These are phyloP conservation scores for Dreissena rostriformis DNA, from an alignment of 1,140 invertebrate species.

Conservation along the genomic window DNA sequence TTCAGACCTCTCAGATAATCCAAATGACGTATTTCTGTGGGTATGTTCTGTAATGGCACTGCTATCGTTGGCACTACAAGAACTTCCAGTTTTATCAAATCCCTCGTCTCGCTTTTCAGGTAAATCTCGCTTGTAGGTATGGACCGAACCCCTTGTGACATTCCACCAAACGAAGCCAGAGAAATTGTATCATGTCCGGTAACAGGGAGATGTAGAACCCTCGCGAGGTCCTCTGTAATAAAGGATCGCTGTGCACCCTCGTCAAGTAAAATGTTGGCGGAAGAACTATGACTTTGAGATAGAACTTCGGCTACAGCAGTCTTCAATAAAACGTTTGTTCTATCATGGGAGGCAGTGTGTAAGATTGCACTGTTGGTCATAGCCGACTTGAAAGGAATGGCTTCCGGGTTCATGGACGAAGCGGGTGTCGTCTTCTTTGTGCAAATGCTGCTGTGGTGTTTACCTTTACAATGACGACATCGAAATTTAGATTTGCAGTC, in stretches of 20 bases:
- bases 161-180: constrained; percentile 1
- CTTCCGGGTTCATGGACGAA: too few species aligned
- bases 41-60: too few species aligned
- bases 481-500: too few species aligned
- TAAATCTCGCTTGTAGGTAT: neutral
- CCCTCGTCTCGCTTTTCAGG: neutral
- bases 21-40: too few species aligned
- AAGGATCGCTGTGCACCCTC: constrained; percentile 12
- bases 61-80: neutral
- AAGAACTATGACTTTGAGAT: neutral
- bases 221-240: neutral
- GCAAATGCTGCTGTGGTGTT: too few species aligned
- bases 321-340: neutral
- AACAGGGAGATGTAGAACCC: neutral
- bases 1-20: neutral
- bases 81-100: neutral
- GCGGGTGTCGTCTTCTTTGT: too few species aligned
- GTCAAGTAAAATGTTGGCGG: constrained; percentile 9
- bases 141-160: neutral
- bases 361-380: neutral
- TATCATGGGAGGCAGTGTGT: neutral
- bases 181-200: neutral
- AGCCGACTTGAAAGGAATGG: neutral
- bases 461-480: too few species aligned
- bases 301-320: neutral